Conservation (phyloP, 2,888 invertebrate genomes). For the Trichogramma evanescens region DNA sequence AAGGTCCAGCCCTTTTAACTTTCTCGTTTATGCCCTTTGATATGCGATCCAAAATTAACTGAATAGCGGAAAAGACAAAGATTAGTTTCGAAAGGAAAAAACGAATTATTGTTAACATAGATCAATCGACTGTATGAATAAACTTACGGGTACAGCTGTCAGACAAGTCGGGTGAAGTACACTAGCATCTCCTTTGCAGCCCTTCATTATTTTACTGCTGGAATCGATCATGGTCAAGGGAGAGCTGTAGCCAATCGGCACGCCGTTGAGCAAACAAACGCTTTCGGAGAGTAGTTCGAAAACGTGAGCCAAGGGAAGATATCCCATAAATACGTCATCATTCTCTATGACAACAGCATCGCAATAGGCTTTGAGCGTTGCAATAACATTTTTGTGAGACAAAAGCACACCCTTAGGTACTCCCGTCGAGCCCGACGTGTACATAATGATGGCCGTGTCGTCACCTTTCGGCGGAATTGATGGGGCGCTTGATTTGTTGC, state of each 20-base stretch:
- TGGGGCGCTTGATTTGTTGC: constrained; percentile 42
- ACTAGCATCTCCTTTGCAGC: constrained; percentile 89
- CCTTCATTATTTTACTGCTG: constrained; percentile 92
- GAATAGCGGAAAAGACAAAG: constrained; percentile 22
- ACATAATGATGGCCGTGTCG: constrained; percentile 96
- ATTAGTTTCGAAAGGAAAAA: background rate
- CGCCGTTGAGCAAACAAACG: constrained; percentile 75
- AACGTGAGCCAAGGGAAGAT: constrained; percentile 94
- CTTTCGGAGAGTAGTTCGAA: constrained; percentile 91
- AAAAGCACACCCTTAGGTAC: constrained; percentile 85
- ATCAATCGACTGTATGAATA: background rate
- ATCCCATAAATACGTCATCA: constrained; percentile 85
- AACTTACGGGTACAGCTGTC: constrained; percentile 86
- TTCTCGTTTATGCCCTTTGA: constrained; percentile 96
- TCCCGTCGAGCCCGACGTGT: constrained; percentile 96
- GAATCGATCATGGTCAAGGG: constrained; percentile 87
- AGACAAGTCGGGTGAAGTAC: constrained; percentile 88
- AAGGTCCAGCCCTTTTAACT: constrained; percentile 71
- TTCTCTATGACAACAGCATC: constrained; percentile 66
- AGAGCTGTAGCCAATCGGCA: constrained; percentile 93
- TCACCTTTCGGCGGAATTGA: constrained; percentile 56
- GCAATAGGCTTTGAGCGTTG: constrained; percentile 73
- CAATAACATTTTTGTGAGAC: constrained; percentile 74
- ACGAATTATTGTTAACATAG: background rate
- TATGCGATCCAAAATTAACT: constrained; percentile 94